Evolutionary conservation across 2,113 vertebrate species (phyloP).

Genomic region (Etheostoma spectabile): DNA sequence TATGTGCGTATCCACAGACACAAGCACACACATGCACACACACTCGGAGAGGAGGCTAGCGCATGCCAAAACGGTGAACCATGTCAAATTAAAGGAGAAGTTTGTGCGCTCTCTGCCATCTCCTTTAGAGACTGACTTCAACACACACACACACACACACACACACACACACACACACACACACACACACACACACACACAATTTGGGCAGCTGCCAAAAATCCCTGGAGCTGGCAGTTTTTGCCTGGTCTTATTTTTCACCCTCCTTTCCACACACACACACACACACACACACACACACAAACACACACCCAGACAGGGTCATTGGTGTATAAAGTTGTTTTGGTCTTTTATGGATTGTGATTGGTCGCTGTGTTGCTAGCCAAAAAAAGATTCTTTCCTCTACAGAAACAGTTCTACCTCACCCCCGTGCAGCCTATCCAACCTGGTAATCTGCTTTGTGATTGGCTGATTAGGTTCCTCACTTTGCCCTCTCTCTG

Average conservation of each 20-base stretch:
- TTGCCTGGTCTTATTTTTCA: slow-evolving; percentile 65
- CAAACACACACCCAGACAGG: slow-evolving; percentile 63
- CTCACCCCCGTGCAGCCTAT: slow-evolving; percentile 47
- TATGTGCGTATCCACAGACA: slow-evolving; percentile 28
- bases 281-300: slow-evolving; percentile 40
- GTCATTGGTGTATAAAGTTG: slow-evolving; percentile 81
- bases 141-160: slow-evolving; percentile 39
- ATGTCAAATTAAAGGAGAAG: slow-evolving; percentile 81
- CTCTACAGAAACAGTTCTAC: slow-evolving; percentile 74
- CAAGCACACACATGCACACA: slow-evolving; percentile 4
- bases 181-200: slow-evolving; percentile 26
- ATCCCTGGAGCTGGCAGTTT: slow-evolving; percentile 72
- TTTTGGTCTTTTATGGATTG: slow-evolving; percentile 82
- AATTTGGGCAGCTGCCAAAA: slow-evolving; percentile 76
- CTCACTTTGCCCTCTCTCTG: slow-evolving; percentile 58
- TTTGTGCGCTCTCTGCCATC: slow-evolving; percentile 65
- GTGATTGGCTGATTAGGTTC: slow-evolving; percentile 83
- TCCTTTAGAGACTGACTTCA: slow-evolving; percentile 53
- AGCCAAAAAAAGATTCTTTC: slow-evolving; percentile 72
- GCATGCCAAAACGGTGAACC: slow-evolving; percentile 77
- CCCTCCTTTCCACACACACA: slow-evolving; percentile 36
- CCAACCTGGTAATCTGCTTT: slow-evolving; percentile 63
- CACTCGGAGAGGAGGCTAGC: slow-evolving; percentile 48
- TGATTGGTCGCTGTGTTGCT: slow-evolving; percentile 85
- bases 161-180: slow-evolving; percentile 32